A percentile compares a stretch with the other conserved stretches of the same genome.
Evolutionary conservation across 2,113 vertebrate species (phyloP).

Genomic region (Chionomys nivalis): DNA sequence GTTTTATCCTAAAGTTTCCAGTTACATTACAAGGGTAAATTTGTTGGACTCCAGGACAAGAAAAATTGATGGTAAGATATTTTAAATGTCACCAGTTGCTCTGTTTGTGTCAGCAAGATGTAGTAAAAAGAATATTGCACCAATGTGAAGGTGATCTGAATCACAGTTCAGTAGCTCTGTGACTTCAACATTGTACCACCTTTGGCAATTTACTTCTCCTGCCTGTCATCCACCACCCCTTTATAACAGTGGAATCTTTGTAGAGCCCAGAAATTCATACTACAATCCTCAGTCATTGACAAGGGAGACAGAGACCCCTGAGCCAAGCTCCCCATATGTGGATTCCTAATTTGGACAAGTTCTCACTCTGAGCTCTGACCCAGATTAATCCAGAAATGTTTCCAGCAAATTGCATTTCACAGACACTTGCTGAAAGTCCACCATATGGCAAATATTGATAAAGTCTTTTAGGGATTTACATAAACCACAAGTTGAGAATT

Average conservation of each 20-base stretch:
- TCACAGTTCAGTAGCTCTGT: slow-evolving; percentile 37
- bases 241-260: background rate
- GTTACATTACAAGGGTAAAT: slow-evolving; percentile 2
- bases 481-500: background rate
- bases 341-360: background rate
- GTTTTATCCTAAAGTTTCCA: slow-evolving; percentile 50
- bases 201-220: slow-evolving; percentile 34
- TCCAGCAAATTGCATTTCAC: slow-evolving; percentile 22
- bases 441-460: slow-evolving; percentile 49
- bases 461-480: background rate
- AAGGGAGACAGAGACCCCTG: background rate
- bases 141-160: slow-evolving; percentile 24
- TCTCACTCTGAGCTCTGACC: background rate
- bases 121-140: slow-evolving; percentile 20
- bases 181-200: background rate
- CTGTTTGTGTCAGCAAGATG: slow-evolving; percentile 38
- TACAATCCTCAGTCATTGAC: background rate
- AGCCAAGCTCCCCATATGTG: background rate
- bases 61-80: slow-evolving; percentile 37
- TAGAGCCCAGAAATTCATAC: background rate
- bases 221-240: background rate
- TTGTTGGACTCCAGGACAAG: slow-evolving; percentile 18
- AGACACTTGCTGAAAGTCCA: background rate
- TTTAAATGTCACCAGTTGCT: slow-evolving; percentile 54
- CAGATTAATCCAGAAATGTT: slow-evolving; percentile 13